phyloP scores from a whole-genome alignment of 2,888 invertebrate species.

The Prostheceraeus crozeri region DNA sequence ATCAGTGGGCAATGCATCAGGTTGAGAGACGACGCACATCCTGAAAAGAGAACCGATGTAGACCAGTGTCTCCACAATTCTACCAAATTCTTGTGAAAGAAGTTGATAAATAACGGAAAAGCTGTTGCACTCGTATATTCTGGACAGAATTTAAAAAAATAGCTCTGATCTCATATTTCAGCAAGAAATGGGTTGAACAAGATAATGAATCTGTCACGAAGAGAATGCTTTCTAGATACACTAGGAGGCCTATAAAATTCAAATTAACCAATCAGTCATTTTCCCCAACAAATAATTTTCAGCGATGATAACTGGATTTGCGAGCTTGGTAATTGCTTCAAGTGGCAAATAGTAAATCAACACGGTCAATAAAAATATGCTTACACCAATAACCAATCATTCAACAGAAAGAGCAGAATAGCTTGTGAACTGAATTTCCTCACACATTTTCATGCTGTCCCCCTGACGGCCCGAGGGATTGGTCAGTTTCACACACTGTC shows the following conservation, averaged over 20 bases:
- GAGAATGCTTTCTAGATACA: not conserved
- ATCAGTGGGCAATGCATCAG: constrained; percentile 53
- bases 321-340: too few relatives aligned
- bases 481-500: too few relatives aligned
- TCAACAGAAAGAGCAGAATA: too few relatives aligned
- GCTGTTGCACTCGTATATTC: too few relatives aligned
- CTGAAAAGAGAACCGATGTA: constrained; percentile 41
- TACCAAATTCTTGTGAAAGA: not conserved
- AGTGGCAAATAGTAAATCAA: too few relatives aligned
- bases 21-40: constrained; percentile 25
- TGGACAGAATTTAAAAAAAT: not conserved
- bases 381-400: too few relatives aligned
- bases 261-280: not conserved
- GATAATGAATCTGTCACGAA: not conserved
- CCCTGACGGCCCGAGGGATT: too few relatives aligned
- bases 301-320: too few relatives aligned
- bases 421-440: too few relatives aligned
- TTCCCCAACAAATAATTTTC: not conserved
- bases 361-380: too few relatives aligned
- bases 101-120: not conserved
- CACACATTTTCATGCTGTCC: too few relatives aligned
- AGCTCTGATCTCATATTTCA: not conserved
- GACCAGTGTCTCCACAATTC: constrained; percentile 31
- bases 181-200: not conserved
- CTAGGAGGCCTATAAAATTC: not conserved